phyloP scores from a whole-genome alignment of 2,888 invertebrate genomes.

The Monopis laevigella region DNA sequence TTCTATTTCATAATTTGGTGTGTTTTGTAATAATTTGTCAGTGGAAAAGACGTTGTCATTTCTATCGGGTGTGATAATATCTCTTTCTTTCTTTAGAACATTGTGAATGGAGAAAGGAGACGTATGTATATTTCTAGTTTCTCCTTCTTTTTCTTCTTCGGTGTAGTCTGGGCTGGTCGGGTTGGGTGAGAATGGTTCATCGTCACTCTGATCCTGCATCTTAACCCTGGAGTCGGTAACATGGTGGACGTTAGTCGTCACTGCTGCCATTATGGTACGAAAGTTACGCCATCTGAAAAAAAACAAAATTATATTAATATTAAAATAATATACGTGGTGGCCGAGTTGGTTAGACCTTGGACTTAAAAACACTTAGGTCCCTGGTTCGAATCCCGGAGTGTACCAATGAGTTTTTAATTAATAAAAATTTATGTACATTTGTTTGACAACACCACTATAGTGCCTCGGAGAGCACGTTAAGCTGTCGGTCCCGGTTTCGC shows the following conservation, averaged over 20 bases:
- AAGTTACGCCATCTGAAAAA: constrained; percentile 51
- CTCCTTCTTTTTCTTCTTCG: constrained; percentile 46
- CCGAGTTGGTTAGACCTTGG: too few species aligned
- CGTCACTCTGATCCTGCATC: constrained; percentile 56
- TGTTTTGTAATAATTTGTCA: constrained; percentile 52
- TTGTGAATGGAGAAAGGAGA: constrained; percentile 62
- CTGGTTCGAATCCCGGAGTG: too few species aligned
- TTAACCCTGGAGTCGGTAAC: constrained; percentile 47
- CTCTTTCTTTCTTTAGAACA: constrained; percentile 57
- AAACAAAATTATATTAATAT: too few species aligned
- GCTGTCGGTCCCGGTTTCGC: too few species aligned
- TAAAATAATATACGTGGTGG: too few species aligned
- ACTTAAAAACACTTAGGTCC: too few species aligned
- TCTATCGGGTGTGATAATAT: constrained; percentile 40
- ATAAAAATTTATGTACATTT: too few species aligned
- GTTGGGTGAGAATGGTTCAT: constrained; percentile 53
- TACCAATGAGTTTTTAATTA: too few species aligned
- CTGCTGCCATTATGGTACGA: constrained; percentile 51
- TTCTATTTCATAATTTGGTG: constrained; percentile 41
- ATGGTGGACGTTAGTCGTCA: constrained; percentile 44
- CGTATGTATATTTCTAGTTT: constrained; percentile 33
- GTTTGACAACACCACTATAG: too few species aligned
- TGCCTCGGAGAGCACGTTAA: too few species aligned
- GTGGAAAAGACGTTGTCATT: constrained; percentile 56
- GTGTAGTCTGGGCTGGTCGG: constrained; percentile 49